Evolutionary conservation across 92 coral and sea anemone species (phyloP).

Genomic region (Bergia puertoricense): DNA sequence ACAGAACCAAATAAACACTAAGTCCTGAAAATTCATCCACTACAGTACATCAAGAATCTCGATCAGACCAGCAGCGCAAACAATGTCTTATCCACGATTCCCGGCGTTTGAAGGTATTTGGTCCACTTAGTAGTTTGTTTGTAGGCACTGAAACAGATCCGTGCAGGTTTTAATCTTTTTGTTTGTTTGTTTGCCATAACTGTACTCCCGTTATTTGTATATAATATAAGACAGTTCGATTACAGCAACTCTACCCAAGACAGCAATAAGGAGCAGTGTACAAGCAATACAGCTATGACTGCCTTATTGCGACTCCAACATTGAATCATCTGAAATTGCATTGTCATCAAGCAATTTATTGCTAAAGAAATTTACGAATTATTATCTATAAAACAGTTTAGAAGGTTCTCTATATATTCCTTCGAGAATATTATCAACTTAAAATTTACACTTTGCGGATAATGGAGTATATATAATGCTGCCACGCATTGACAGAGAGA

Average conservation of each 20-base stretch:
- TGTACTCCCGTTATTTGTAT: background rate
- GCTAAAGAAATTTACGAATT: background rate
- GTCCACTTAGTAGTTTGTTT: background rate
- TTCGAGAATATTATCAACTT: background rate
- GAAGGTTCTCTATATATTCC: background rate
- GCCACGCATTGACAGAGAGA: background rate
- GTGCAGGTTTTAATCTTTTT: background rate
- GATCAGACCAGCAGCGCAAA: background rate
- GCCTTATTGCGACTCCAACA: background rate
- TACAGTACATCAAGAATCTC: background rate
- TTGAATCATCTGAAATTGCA: background rate
- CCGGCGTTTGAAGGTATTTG: conserved; percentile 37
- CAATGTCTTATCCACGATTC: conserved; percentile 28
- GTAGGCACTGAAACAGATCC: background rate
- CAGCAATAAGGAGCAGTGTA: too few species aligned
- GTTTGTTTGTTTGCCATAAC: background rate
- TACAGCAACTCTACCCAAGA: background rate
- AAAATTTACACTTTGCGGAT: background rate
- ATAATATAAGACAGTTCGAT: background rate
- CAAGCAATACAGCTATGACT: background rate
- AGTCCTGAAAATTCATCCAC: background rate
- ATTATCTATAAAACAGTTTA: background rate
- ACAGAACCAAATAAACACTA: background rate
- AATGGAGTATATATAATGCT: background rate
- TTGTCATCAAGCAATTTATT: background rate